phyloP scores from a whole-genome alignment of 2,113 vertebrate genomes.

The Lanius ludovicianus region DNA sequence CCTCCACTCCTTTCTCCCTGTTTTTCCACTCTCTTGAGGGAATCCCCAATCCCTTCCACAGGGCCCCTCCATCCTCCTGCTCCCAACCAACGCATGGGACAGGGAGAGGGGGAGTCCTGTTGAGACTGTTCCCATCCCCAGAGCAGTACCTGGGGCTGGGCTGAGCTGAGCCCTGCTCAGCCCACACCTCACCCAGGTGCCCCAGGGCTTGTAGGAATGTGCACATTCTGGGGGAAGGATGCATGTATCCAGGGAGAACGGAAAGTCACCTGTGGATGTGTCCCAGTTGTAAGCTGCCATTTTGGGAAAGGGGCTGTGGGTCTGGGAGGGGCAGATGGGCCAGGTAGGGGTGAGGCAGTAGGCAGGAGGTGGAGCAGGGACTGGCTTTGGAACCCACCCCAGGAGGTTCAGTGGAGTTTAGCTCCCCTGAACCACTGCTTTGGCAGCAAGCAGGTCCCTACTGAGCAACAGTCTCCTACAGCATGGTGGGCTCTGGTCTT shows the following conservation, averaged over 20 bases:
- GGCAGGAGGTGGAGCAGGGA: not conserved
- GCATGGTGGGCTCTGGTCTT: rapidly evolving
- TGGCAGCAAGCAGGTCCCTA: not conserved
- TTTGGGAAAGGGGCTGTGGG: not conserved
- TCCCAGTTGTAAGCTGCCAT: not conserved
- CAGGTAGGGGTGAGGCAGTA: not conserved
- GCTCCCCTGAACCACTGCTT: not conserved
- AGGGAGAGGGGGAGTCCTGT: not conserved
- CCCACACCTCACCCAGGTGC: not conserved
- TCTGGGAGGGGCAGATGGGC: not conserved
- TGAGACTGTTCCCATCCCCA: not conserved
- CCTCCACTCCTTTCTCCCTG: not conserved
- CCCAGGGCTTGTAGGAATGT: not conserved
- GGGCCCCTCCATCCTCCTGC: not conserved
- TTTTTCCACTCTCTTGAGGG: rapidly evolving
- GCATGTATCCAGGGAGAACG: not conserved
- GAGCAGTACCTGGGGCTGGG: not conserved
- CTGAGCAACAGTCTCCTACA: not conserved
- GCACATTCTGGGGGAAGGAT: not conserved
- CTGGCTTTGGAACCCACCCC: not conserved
- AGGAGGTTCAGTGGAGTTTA: not conserved
- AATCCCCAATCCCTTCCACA: not conserved
- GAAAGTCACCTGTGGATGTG: not conserved
- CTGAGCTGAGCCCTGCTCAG: not conserved
- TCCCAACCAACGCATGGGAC: rapidly evolving